phyloP scores from a whole-genome alignment of 2,113 vertebrate species.

The Ammodytes dubius region DNA sequence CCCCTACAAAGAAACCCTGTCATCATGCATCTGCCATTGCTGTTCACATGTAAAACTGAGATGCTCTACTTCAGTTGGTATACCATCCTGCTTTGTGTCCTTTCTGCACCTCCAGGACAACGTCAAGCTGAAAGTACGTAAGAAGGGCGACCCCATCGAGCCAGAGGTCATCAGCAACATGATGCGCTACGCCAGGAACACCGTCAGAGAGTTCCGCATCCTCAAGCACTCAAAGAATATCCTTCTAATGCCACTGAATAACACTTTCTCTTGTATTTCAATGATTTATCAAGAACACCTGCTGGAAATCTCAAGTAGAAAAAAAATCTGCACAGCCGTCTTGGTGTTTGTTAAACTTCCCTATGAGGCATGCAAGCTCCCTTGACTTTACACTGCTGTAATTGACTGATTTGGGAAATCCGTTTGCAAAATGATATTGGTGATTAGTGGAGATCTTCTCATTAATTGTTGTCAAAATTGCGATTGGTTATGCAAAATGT shows the following conservation, averaged over 20 bases:
- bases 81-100: background rate
- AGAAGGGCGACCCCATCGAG: conserved; percentile 84
- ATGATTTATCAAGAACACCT: background rate
- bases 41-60: background rate
- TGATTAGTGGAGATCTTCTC: background rate
- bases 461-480: background rate
- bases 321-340: background rate
- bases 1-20: background rate
- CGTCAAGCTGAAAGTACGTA: conserved; percentile 90
- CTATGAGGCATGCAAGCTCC: background rate
- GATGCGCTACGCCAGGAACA: conserved; percentile 90
- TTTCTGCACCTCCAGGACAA: conserved; percentile 86
- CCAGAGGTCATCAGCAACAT: conserved; percentile 87
- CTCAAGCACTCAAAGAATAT: conserved; percentile 94
- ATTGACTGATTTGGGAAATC: background rate
- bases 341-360: background rate
- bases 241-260: conserved; percentile 78
- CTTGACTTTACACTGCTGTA: background rate
- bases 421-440: too few species aligned
- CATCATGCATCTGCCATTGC: background rate
- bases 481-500: too few species aligned
- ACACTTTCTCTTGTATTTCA: background rate
- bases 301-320: background rate
- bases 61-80: background rate
- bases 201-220: conserved; percentile 92